Evolutionary conservation across 2,113 vertebrate species (phyloP).

Genomic region (Paramormyrops kingsleyae): DNA sequence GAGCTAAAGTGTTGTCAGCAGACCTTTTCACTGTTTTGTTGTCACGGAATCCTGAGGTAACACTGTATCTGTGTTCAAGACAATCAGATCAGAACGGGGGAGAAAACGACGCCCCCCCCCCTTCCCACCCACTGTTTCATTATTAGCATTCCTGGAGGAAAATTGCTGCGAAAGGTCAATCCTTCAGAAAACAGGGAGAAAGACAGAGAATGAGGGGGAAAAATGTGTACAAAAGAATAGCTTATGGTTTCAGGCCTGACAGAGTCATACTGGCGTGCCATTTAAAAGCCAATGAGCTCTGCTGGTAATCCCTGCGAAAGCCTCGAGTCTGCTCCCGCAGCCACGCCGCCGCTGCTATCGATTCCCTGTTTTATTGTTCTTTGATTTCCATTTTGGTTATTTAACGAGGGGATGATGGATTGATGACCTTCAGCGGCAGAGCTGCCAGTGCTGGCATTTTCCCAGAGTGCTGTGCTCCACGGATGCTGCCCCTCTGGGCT

Average conservation of each 20-base stretch:
- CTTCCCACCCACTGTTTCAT: slow-evolving; percentile 28
- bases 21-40: neutral
- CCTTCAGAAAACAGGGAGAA: slow-evolving; percentile 26
- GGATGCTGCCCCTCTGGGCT: slow-evolving; percentile 8
- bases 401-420: slow-evolving; percentile 67
- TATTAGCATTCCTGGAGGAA: slow-evolving; percentile 41
- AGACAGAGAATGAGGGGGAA: slow-evolving; percentile 36
- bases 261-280: slow-evolving; percentile 55
- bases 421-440: slow-evolving; percentile 53
- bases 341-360: slow-evolving; percentile 37
- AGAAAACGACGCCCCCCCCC: neutral
- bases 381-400: slow-evolving; percentile 65
- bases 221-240: slow-evolving; percentile 52
- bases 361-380: slow-evolving; percentile 60
- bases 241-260: slow-evolving; percentile 46
- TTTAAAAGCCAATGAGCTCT: slow-evolving; percentile 59
- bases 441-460: slow-evolving; percentile 48
- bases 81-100: neutral
- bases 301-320: slow-evolving; percentile 56
- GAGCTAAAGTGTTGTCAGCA: neutral
- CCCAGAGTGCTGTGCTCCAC: slow-evolving; percentile 23
- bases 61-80: neutral
- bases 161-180: slow-evolving; percentile 44
- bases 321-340: slow-evolving; percentile 48
- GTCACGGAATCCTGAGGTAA: neutral